Percentiles rank a stretch among this genome's conserved stretches.
phyloP scores from a whole-genome alignment of 2,888 invertebrate genomes.

The Rosalia funebris region DNA sequence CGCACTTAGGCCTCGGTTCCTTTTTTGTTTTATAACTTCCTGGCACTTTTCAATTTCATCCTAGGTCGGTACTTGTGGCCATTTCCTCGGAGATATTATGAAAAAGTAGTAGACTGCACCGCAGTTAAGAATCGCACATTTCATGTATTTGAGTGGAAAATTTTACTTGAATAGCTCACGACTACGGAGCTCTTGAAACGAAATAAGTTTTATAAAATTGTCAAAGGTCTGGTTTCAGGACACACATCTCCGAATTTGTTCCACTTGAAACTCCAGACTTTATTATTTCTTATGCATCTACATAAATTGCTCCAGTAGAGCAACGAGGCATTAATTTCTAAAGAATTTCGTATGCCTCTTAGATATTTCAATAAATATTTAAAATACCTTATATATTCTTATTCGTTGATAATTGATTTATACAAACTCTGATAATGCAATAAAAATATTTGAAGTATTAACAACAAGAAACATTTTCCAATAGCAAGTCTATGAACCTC shows the following conservation, averaged over 20 bases:
- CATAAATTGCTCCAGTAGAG: background rate
- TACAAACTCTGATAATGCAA: no score
- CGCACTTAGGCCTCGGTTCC: constrained; percentile 39
- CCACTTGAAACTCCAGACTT: background rate
- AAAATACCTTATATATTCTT: no score
- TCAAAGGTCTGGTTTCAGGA: background rate
- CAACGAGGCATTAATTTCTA: no score
- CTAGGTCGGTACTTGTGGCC: constrained; percentile 25
- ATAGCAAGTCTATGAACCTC: no score
- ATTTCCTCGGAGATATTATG: constrained; percentile 25
- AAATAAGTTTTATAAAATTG: background rate
- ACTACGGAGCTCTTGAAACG: background rate
- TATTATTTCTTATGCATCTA: background rate
- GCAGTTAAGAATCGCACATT: constrained; percentile 6
- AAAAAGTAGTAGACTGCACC: constrained; percentile 12
- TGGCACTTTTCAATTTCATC: constrained; percentile 40
- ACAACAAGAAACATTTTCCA: no score
- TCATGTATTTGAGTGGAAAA: constrained; percentile 2
- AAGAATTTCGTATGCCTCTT: no score
- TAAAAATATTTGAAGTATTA: no score
- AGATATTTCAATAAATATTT: no score
- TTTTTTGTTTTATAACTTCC: constrained; percentile 38
- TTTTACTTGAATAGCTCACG: background rate
- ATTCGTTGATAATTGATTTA: no score
- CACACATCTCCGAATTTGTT: background rate